phyloP scores from a whole-genome alignment of 1,140 invertebrate species.

The Cotesia vestalis region DNA sequence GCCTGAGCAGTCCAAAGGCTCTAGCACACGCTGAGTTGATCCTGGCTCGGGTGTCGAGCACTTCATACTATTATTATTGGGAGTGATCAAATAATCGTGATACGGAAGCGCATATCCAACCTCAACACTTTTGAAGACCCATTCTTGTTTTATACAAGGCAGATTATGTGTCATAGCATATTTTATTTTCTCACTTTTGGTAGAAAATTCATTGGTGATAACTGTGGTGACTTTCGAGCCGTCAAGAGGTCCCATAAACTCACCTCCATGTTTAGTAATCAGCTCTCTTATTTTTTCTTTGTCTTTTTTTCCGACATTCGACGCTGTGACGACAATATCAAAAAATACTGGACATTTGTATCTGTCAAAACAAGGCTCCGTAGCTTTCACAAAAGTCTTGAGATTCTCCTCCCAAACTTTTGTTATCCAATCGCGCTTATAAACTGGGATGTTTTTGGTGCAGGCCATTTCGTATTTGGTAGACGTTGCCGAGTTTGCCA shows the following conservation, averaged over 20 bases:
- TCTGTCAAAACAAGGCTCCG: slow-evolving; percentile 72
- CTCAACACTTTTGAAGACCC: slow-evolving; percentile 81
- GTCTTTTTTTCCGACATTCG: slow-evolving; percentile 74
- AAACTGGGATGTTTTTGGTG: slow-evolving; percentile 75
- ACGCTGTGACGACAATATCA: slow-evolving; percentile 81
- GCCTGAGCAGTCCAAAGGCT: slow-evolving; percentile 44
- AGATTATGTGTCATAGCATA: slow-evolving; percentile 80
- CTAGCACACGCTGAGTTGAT: slow-evolving; percentile 35
- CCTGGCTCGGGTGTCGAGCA: slow-evolving; percentile 69
- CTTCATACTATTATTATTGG: slow-evolving; percentile 56
- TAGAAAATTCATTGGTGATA: slow-evolving; percentile 59
- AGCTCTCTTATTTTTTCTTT: slow-evolving; percentile 77
- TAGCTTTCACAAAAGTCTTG: slow-evolving; percentile 70
- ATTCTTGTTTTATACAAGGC: slow-evolving; percentile 75
- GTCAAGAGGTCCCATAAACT: slow-evolving; percentile 60
- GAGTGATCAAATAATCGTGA: slow-evolving; percentile 71
- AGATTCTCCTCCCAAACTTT: slow-evolving; percentile 80
- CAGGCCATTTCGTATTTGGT: slow-evolving; percentile 82
- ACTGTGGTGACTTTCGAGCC: slow-evolving; percentile 57
- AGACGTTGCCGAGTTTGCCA: slow-evolving; percentile 78
- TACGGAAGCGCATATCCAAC: slow-evolving; percentile 78
- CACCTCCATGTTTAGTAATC: slow-evolving; percentile 79
- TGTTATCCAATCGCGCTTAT: slow-evolving; percentile 82
- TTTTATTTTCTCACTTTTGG: slow-evolving; percentile 82
- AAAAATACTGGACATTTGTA: slow-evolving; percentile 82